Evolutionary conservation across 2,888 invertebrate species (phyloP).

Genomic region (Salpingus planirostris): DNA sequence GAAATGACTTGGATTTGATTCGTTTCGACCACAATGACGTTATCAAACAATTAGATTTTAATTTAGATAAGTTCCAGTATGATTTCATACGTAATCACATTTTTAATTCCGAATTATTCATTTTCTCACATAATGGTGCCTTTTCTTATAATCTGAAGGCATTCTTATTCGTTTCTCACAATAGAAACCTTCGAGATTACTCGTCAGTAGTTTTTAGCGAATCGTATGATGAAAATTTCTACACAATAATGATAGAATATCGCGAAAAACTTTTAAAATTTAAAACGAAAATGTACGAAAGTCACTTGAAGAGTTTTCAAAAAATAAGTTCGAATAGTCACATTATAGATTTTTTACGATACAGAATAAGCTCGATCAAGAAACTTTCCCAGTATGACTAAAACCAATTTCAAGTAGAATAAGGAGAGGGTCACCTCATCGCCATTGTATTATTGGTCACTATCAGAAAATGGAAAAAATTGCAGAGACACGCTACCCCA

Average conservation of each 20-base stretch:
- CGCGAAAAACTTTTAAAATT: too few species aligned
- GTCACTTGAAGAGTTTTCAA: too few species aligned
- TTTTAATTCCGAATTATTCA: slow-evolving; percentile 49
- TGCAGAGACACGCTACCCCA: too few species aligned
- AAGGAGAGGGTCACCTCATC: too few species aligned
- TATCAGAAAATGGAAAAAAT: too few species aligned
- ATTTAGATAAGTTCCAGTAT: slow-evolving; percentile 38
- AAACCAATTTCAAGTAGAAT: too few species aligned
- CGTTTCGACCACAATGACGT: slow-evolving; percentile 21
- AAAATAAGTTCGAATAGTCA: too few species aligned
- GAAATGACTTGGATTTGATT: slow-evolving; percentile 23
- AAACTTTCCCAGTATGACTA: too few species aligned
- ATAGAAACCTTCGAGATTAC: slow-evolving; percentile 16
- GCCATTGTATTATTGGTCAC: too few species aligned
- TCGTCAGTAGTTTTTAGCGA: slow-evolving; percentile 21
- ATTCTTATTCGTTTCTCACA: slow-evolving; percentile 28
- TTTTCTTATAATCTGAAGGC: slow-evolving; percentile 56
- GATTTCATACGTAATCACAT: slow-evolving; percentile 56
- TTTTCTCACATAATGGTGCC: slow-evolving; percentile 48
- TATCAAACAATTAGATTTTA: slow-evolving; percentile 13
- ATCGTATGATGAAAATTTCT: slow-evolving; percentile 18
- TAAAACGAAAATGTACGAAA: too few species aligned
- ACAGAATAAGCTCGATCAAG: too few species aligned
- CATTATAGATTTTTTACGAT: too few species aligned
- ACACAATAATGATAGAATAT: slow-evolving; percentile 13